Percentiles rank a stretch among this genome's conserved stretches.
Conservation (phyloP, 2,797 vertebrate genomes). For the Darevskia mixta region DNA sequence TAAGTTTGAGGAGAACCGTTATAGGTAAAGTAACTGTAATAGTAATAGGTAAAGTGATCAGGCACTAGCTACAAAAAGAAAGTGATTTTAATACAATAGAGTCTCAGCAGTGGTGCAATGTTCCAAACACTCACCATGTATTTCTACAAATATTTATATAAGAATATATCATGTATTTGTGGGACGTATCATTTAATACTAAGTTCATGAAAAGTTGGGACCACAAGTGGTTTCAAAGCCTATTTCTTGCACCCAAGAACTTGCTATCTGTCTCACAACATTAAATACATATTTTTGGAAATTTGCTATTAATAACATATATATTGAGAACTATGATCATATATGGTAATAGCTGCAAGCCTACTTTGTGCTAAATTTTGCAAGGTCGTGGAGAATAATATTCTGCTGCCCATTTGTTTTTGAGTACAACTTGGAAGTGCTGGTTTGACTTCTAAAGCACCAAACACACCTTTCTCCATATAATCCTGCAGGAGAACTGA, state of each 20-base stretch:
- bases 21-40: background rate
- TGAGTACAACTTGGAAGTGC: too few relatives aligned
- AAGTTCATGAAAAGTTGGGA: constrained; percentile 64
- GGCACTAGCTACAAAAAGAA: constrained; percentile 55
- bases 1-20: constrained; percentile 33
- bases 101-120: constrained; percentile 50
- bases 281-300: constrained; percentile 27
- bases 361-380: background rate
- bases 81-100: constrained; percentile 63
- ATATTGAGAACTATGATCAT: background rate
- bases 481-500: too few relatives aligned
- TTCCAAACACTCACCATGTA: constrained; percentile 62
- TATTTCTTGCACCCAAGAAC: constrained; percentile 63
- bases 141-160: constrained; percentile 62
- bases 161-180: constrained; percentile 56
- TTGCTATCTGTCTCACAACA: constrained; percentile 62
- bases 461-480: too few relatives aligned
- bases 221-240: constrained; percentile 46
- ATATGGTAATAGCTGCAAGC: background rate
- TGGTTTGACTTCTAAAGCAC: too few relatives aligned
- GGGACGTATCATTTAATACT: constrained; percentile 64
- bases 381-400: background rate
- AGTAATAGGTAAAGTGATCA: constrained; percentile 40
- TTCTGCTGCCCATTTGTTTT: too few relatives aligned
- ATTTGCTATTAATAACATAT: background rate